Percentiles rank a stretch among this genome's conserved stretches.
These are phyloP conservation scores for Crenichthys baileyi DNA, from an alignment of 2,797 vertebrate species.

Conservation along the genomic window DNA sequence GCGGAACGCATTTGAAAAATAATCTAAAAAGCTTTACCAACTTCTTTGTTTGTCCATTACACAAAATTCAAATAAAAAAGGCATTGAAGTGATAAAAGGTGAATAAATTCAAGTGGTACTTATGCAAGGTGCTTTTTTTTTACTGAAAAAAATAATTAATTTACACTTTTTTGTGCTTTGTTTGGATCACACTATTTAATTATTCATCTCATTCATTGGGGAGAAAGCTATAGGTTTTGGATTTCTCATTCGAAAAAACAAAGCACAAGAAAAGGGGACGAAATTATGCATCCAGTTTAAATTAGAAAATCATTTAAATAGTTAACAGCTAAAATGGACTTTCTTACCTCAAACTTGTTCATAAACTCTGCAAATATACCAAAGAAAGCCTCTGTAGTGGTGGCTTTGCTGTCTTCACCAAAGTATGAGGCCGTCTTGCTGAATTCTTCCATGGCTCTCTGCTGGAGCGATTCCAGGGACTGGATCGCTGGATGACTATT, in stretches of 20 bases:
- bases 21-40: too few species aligned
- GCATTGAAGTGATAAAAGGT: too few species aligned
- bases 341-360: conserved; percentile 92
- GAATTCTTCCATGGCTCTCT: conserved; percentile 91
- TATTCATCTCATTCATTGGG: too few species aligned
- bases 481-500: conserved; percentile 90
- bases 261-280: background rate
- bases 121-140: too few species aligned
- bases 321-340: background rate
- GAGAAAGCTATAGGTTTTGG: background rate
- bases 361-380: conserved; percentile 96
- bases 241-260: background rate
- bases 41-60: too few species aligned
- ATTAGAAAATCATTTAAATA: background rate
- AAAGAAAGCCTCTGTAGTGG: conserved; percentile 93
- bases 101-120: too few species aligned
- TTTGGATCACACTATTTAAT: too few species aligned
- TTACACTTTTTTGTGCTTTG: too few species aligned
- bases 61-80: too few species aligned
- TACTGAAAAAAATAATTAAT: too few species aligned
- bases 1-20: too few species aligned
- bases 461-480: conserved; percentile 91
- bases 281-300: background rate
- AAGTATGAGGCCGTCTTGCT: conserved; percentile 91
- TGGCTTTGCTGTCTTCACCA: conserved; percentile 90